Base-by-base conservation (phyloP, 2,888 invertebrate genomes). In the Boloria selene region DNA sequence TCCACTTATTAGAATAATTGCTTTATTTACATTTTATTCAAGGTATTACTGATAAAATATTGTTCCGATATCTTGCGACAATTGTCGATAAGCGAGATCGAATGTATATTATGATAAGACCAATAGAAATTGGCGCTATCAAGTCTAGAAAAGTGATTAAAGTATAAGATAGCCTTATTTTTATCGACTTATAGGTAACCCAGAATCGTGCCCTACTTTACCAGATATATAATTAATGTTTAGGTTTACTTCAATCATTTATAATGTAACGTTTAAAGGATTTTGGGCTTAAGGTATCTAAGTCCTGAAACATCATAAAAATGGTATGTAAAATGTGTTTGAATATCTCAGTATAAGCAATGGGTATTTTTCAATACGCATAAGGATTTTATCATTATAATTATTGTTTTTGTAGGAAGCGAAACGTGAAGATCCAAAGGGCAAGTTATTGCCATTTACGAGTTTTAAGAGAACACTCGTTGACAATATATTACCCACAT, bases 121-220 rank as follows among this genome's bases (percentile, higher is more conserved):
- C 42, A 44, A 38, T 7, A 42, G 18, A 18, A n/a, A 55, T 44
- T 22, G 13, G 44, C 44, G 14, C 44, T 22, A 18, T 44, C n/a
- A 22, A 44, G n/a, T 38, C 38, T 55, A 7, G 22, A 16, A 49
- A 52, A 45, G n/a, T 18, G 59, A 14, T 44, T n/a, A 42, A 38
- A 4, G 44, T 3, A 54, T 6, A 17, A 56, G 55, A 56, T 56
- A 56, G n/a, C 55, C 55, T n/a, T 22, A 7, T 45, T 56, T 18
- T 56, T 44, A 56, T 56, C 55, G 10, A n/a, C 18, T 45, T n/a
- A 38, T n/a, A 44, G 10, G 18, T 44, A 44, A 45, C 14, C 55
- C 45, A n/a, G 4, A 45, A 45, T 56, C 22, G n/a, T 56, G 55
- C 44, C 44, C 55, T 22, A 56, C 55, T 56, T 45, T 13, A 0